phyloP scores from a whole-genome alignment of 1,140 invertebrate genomes.

The Lethocerus indicus region DNA sequence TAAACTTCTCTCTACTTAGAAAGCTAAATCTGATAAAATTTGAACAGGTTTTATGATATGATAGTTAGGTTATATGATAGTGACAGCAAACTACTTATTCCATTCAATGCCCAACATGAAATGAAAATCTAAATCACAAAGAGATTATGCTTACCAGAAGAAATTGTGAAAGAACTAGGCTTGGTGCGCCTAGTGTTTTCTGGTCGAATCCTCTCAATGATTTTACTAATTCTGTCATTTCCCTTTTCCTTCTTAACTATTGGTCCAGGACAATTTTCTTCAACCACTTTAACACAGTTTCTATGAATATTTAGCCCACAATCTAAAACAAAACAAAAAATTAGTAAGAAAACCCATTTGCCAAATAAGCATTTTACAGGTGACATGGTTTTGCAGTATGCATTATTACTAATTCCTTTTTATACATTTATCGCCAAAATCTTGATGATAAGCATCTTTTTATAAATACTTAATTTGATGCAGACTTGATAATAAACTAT shows the following conservation, averaged over 20 bases:
- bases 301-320: conserved; percentile 82
- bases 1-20: too few relatives aligned
- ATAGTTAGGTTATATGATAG: too few relatives aligned
- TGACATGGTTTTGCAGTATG: too few relatives aligned
- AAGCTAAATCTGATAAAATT: too few relatives aligned
- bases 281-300: conserved; percentile 58
- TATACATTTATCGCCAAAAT: background rate
- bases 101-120: too few relatives aligned
- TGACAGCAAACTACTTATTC: too few relatives aligned
- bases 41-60: too few relatives aligned
- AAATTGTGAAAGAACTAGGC: conserved; percentile 26
- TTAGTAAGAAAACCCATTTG: background rate
- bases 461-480: background rate
- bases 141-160: too few relatives aligned
- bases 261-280: conserved; percentile 71
- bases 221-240: conserved; percentile 48
- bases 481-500: background rate
- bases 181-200: conserved; percentile 33
- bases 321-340: conserved; percentile 34
- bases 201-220: conserved; percentile 55
- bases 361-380: background rate
- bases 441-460: background rate
- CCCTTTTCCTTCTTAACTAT: conserved; percentile 44
- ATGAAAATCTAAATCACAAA: too few relatives aligned
- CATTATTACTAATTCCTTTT: too few relatives aligned